Evolutionary conservation across 2,113 vertebrate species (phyloP).

Genomic region (Cyprinodon tularosa): DNA sequence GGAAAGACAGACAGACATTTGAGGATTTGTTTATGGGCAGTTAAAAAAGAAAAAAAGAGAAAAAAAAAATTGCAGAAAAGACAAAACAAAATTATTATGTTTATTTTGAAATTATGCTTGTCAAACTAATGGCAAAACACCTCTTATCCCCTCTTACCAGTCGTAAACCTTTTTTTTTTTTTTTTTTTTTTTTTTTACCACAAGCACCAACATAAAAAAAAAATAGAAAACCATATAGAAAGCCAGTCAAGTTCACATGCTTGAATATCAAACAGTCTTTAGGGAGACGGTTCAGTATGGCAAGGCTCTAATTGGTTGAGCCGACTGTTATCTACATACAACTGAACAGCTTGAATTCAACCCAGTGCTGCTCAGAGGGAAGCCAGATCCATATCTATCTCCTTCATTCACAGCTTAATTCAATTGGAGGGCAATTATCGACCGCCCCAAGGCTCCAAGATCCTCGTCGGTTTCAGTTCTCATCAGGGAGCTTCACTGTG

Average conservation of each 20-base stretch:
- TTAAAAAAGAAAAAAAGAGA: conserved; percentile 2
- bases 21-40: no score
- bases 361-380: conserved; percentile 50
- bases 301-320: conserved; percentile 49
- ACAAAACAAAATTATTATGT: conserved; percentile 13
- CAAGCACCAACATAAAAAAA: conserved; percentile 15
- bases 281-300: conserved; percentile 32
- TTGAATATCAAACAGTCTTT: conserved; percentile 39
- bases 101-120: conserved; percentile 18
- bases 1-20: no score
- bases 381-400: conserved; percentile 62
- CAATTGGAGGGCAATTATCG: conserved; percentile 77
- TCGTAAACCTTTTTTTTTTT: conserved; percentile 1
- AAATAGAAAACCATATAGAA: no score
- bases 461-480: conserved; percentile 62
- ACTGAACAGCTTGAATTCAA: conserved; percentile 55
- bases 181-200: neutral
- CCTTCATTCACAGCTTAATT: conserved; percentile 73
- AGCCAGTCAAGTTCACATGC: conserved; percentile 17
- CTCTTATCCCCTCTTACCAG: conserved; percentile 21
- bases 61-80: conserved; percentile 6
- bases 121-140: conserved; percentile 20
- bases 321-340: conserved; percentile 65
- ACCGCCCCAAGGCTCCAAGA: conserved; percentile 64
- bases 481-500: conserved; percentile 55